These are phyloP conservation scores for Apantesis nais DNA, from an alignment of 2,888 invertebrate genomes.

Conservation along the genomic window DNA sequence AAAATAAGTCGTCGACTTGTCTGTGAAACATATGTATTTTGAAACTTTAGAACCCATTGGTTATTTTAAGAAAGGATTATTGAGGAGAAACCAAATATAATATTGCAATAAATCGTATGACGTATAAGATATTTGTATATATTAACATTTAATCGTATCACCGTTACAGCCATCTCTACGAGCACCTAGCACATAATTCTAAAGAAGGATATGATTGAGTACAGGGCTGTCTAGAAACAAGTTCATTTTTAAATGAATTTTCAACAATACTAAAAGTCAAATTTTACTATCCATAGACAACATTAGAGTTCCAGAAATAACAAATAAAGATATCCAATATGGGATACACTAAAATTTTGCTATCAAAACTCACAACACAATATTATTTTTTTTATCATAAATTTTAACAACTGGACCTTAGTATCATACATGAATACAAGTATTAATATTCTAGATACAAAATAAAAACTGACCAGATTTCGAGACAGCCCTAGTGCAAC, in stretches of 20 bases:
- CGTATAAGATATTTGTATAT: background rate
- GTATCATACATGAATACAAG: conserved; percentile 11
- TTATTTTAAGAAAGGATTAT: background rate
- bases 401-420: conserved; percentile 19
- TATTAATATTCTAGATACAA: conserved; percentile 11
- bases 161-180: conserved; percentile 34
- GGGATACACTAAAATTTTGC: conserved; percentile 19
- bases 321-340: conserved; percentile 16
- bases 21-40: background rate
- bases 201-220: conserved; percentile 39
- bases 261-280: background rate
- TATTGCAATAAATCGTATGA: background rate
- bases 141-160: background rate
- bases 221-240: conserved; percentile 43
- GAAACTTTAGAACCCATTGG: background rate
- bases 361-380: conserved; percentile 36
- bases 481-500: conserved; percentile 49
- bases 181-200: conserved; percentile 33
- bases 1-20: background rate
- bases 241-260: conserved; percentile 9
- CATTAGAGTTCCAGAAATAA: background rate
- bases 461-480: conserved; percentile 27
- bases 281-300: background rate
- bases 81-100: background rate
- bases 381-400: conserved; percentile 22